Evolutionary conservation across 2,888 invertebrate species (phyloP).

Genomic region (Dasysyrphus albostriatus): DNA sequence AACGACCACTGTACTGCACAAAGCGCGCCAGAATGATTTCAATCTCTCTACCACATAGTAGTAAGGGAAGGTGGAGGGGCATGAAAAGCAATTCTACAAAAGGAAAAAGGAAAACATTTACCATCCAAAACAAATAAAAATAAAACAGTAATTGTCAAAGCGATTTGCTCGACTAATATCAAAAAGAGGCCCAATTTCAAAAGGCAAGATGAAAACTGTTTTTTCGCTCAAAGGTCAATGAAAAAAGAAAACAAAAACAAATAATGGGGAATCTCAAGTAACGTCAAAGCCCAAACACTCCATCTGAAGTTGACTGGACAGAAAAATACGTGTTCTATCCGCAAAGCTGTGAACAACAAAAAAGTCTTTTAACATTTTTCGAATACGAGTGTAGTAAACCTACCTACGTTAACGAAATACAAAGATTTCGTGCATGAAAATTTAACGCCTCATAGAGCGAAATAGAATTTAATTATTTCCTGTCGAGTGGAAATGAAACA

Average conservation of each 20-base stretch:
- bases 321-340: background rate
- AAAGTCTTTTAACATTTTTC: conserved; percentile 22
- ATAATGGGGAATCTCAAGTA: conserved; percentile 4
- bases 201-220: conserved; percentile 10
- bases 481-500: conserved; percentile 55
- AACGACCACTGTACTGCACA: background rate
- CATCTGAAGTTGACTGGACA: background rate
- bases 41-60: background rate
- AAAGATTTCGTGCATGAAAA: conserved; percentile 50
- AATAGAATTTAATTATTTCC: conserved; percentile 70
- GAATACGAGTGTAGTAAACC: background rate
- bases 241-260: background rate
- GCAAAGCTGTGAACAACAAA: conserved; percentile 18
- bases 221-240: conserved; percentile 38
- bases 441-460: conserved; percentile 59
- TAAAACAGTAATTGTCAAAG: conserved; percentile 58
- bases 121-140: conserved; percentile 39
- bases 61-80: background rate
- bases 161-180: conserved; percentile 45
- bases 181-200: conserved; percentile 15
- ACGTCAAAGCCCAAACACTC: conserved; percentile 9
- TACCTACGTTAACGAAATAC: background rate
- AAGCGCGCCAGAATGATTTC: conserved; percentile 26
- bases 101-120: conserved; percentile 24
- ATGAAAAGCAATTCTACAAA: conserved; percentile 37